Conservation (phyloP, 2,113 vertebrate genomes). For the Embiotoca jacksoni region DNA sequence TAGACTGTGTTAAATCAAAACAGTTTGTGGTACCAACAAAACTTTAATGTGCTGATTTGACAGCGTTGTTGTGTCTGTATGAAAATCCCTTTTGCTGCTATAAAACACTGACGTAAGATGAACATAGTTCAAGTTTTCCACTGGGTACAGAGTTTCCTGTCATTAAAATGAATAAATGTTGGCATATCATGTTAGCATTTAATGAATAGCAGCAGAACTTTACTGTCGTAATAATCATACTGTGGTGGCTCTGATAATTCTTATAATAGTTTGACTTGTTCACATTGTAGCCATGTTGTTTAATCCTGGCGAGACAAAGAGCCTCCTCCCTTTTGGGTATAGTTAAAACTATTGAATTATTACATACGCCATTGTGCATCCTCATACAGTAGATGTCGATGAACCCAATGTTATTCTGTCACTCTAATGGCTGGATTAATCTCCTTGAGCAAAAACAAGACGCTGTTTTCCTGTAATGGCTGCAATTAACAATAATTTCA, state of each 20-base stretch:
- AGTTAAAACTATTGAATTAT: too few relatives aligned
- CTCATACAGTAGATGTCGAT: background rate
- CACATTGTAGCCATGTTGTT: too few relatives aligned
- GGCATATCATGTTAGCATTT: too few relatives aligned
- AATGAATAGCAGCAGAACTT: background rate
- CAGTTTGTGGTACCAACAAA: background rate
- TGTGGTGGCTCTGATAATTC: too few relatives aligned
- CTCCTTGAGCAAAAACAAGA: too few relatives aligned
- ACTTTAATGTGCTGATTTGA: conserved; percentile 10
- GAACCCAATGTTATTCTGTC: background rate
- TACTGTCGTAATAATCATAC: too few relatives aligned
- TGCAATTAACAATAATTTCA: too few relatives aligned
- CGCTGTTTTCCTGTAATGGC: too few relatives aligned
- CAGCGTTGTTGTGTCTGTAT: background rate
- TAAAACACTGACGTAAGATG: background rate
- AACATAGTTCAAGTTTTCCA: background rate
- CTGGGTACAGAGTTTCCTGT: background rate
- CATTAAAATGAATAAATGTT: background rate
- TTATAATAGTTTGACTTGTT: too few relatives aligned
- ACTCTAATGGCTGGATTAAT: background rate
- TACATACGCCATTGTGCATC: background rate
- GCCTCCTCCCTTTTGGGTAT: too few relatives aligned
- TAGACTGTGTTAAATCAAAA: too few relatives aligned
- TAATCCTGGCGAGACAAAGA: too few relatives aligned
- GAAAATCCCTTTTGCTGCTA: background rate